Evolutionary conservation across 2,888 invertebrate genomes (phyloP).

Genomic region (Dryomyza anilis): DNA sequence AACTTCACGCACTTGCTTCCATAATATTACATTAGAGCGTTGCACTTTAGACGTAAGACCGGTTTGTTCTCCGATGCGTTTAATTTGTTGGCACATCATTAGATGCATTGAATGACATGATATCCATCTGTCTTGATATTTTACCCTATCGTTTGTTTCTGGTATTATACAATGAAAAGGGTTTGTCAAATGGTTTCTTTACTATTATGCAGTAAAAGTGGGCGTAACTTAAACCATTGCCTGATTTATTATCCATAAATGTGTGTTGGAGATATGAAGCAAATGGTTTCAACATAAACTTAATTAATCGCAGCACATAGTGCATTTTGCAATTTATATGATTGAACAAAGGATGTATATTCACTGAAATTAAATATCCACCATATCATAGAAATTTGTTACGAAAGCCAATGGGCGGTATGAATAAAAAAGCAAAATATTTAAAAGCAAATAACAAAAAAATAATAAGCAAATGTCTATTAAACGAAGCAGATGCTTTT

Average conservation of each 20-base stretch:
- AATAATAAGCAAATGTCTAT: too few relatives aligned
- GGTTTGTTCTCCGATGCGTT: constrained; percentile 45
- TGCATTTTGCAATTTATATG: too few relatives aligned
- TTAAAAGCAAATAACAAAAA: too few relatives aligned
- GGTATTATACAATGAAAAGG: constrained; percentile 10
- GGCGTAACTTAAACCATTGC: neutral
- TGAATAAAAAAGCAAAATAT: too few relatives aligned
- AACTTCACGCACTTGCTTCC: constrained; percentile 27
- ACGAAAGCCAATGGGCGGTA: neutral
- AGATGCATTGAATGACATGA: constrained; percentile 44
- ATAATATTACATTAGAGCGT: constrained; percentile 11
- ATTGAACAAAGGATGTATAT: too few relatives aligned
- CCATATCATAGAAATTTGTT: too few relatives aligned
- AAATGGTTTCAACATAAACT: neutral
- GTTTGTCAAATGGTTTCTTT: constrained; percentile 17
- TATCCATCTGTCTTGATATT: constrained; percentile 39
- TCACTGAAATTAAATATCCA: too few relatives aligned
- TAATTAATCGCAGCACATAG: too few relatives aligned
- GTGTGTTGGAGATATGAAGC: neutral
- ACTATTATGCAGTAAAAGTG: constrained; percentile 14
- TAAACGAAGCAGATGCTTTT: too few relatives aligned
- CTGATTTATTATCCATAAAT: constrained; percentile 7
- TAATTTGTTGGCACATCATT: constrained; percentile 58
- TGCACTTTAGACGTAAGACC: neutral
- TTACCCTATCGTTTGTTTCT: constrained; percentile 1